Base-by-base conservation (phyloP, 2,888 invertebrate species). In the Diachrysia chrysitis region DNA sequence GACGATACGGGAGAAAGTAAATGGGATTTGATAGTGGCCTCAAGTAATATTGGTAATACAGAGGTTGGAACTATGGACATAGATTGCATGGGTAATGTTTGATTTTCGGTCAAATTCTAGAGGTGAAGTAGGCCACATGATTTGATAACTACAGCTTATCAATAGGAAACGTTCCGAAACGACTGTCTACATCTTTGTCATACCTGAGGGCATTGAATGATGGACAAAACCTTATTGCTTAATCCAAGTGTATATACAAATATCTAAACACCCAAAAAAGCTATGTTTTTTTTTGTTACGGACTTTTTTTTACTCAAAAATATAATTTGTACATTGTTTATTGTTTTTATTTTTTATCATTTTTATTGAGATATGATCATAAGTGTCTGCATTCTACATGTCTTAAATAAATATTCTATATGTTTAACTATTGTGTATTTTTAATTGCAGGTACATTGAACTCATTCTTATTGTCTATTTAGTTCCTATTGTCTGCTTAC, bases 1-100 rank as follows among this genome's bases (percentile, higher is more conserved):
- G 76, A 72, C 70, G 67, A 81, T 83, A 66, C 69, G 68, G 79
- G 79, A 79, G 84, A 88, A 86, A 88, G 86, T 85, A 83, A 87
- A 82, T 83, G 71, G 82, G 76, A 83, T 73, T 70, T 69, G 63
- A 71, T 71, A 73, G 70, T 66, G 62, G 54, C 71, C 61, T 42
- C 60, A 53, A 78, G 79, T 71, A 66, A 77, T 66, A 79, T 74
- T 68, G 72, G 77, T 79, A 73, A 73, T 65, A 70, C 62, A 66
- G 54, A 69, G 70, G 59, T 66, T 69, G 59, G 75, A 76, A 81
- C 58, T 56, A 37, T 55, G 35, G 63, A 23, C 23, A 61, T 32
- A 69, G 69, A 78, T 81, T 79, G 64, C 42, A 72, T 42, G 64
- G 48, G 71, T 21, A 56, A 71, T 53, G 60, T 48, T 56, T 70